A percentile compares a stretch with the other conserved stretches of the same genome.
Conservation (phyloP, 64 coral and sea anemone species). For the Acropora tenuis region DNA sequence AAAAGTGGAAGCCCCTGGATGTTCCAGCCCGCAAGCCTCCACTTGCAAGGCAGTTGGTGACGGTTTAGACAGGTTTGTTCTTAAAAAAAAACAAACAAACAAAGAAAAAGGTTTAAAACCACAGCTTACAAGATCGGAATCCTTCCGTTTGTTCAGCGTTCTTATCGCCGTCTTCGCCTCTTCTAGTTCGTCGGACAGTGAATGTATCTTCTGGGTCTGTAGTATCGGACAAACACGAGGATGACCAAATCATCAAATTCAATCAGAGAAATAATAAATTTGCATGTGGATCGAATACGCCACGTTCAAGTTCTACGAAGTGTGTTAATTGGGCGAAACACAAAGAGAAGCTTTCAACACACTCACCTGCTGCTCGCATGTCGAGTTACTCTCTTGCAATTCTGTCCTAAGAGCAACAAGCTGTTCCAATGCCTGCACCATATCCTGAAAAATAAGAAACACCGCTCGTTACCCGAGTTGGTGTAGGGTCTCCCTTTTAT, state of each 20-base stretch:
- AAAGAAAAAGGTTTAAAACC: neutral
- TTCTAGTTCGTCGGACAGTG: constrained; percentile 62
- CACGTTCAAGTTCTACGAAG: too few species aligned
- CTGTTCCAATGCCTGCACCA: constrained; percentile 76
- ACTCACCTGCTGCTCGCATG: constrained; percentile 76
- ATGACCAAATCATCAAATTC: too few species aligned
- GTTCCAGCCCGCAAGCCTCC: too few species aligned
- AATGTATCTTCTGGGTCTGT: constrained; percentile 57
- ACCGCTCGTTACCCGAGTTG: too few species aligned
- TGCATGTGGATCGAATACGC: too few species aligned
- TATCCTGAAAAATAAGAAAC: constrained; percentile 38
- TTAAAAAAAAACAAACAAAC: neutral
- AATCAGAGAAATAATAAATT: too few species aligned
- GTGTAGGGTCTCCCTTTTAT: too few species aligned
- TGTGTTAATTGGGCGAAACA: neutral
- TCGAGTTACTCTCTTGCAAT: constrained; percentile 66
- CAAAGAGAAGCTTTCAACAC: neutral
- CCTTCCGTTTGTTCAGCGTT: constrained; percentile 80
- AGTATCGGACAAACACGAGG: too few species aligned
- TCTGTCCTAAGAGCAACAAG: constrained; percentile 70
- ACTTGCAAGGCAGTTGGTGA: too few species aligned
- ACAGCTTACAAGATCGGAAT: constrained; percentile 80
- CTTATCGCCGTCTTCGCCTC: constrained; percentile 56
- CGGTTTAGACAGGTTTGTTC: too few species aligned
- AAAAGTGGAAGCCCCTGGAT: too few species aligned